A percentile compares a stretch with the other conserved stretches of the same genome.
These are phyloP conservation scores for Prunella fulvescens DNA, from an alignment of 2,113 vertebrate species.

Conservation along the genomic window DNA sequence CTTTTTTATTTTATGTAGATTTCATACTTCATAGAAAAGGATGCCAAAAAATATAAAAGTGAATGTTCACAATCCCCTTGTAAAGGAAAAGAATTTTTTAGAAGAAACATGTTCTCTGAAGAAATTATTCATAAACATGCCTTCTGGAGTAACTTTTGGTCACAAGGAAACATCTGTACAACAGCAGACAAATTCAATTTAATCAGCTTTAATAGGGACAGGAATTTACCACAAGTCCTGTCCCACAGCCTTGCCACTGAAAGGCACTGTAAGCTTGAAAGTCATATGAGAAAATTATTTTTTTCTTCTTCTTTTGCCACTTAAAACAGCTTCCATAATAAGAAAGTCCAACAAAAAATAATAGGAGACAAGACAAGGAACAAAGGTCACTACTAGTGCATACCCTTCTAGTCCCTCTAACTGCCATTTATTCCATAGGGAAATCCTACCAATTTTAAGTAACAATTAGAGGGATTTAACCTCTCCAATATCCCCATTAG, in stretches of 20 bases:
- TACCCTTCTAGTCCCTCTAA: constrained; percentile 10
- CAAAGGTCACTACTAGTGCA: neutral
- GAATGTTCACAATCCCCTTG: neutral
- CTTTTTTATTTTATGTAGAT: neutral
- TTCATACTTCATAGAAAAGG: neutral
- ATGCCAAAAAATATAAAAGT: neutral
- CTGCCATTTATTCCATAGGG: neutral
- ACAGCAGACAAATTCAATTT: neutral
- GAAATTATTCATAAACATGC: neutral
- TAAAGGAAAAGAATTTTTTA: neutral
- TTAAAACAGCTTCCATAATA: neutral
- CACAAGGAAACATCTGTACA: neutral
- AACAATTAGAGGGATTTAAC: neutral
- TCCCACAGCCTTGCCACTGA: fast-evolving
- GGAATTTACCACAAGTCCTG: neutral
- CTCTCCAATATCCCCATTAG: neutral
- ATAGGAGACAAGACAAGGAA: neutral
- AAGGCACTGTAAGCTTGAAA: neutral
- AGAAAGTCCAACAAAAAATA: neutral
- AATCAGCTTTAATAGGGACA: neutral
- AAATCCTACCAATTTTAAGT: constrained; percentile 14
- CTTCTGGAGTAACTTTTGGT: neutral
- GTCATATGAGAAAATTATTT: fast-evolving
- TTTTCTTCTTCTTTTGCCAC: neutral
- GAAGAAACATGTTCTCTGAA: neutral